phyloP scores from a whole-genome alignment of 2,113 vertebrate species.

The Marmota flaviventris region DNA sequence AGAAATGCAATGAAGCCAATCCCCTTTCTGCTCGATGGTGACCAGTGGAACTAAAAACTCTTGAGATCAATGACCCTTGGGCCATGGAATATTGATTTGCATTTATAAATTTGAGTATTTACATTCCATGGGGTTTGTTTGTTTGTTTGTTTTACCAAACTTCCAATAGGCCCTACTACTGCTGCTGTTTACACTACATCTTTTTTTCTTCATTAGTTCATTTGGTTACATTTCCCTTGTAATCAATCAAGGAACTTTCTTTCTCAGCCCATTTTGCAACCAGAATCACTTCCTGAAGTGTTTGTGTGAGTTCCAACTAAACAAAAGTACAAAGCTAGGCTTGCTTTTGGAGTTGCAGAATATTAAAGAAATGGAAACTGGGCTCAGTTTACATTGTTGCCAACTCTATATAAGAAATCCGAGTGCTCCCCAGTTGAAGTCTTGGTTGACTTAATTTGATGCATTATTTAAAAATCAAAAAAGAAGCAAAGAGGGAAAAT shows the following conservation, averaged over 20 bases:
- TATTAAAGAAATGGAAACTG: not conserved
- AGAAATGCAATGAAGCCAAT: not conserved
- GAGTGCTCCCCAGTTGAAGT: not conserved
- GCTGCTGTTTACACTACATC: not conserved
- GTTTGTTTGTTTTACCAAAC: not conserved
- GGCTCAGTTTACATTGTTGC: not conserved
- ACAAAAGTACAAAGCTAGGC: conserved; percentile 46
- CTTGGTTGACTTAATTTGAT: conserved; percentile 30
- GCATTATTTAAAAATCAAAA: conserved; percentile 32
- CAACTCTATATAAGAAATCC: conserved; percentile 5
- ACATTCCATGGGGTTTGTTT: not conserved
- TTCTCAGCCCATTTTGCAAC: not conserved
- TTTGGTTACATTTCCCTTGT: not conserved
- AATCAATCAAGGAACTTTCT: conserved; percentile 25
- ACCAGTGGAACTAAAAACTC: not conserved
- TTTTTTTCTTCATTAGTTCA: conserved; percentile 18
- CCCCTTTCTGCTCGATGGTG: not conserved
- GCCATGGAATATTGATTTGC: not conserved
- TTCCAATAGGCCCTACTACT: not conserved
- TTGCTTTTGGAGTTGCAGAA: conserved; percentile 38
- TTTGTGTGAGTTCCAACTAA: conserved; percentile 49
- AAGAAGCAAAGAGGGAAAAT: not conserved
- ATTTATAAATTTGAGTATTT: not conserved
- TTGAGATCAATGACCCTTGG: too few relatives aligned
- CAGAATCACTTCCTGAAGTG: conserved; percentile 29